Evolutionary conservation across 2,797 vertebrate species (phyloP).

Genomic region (Odontamblyopus rebecca): DNA sequence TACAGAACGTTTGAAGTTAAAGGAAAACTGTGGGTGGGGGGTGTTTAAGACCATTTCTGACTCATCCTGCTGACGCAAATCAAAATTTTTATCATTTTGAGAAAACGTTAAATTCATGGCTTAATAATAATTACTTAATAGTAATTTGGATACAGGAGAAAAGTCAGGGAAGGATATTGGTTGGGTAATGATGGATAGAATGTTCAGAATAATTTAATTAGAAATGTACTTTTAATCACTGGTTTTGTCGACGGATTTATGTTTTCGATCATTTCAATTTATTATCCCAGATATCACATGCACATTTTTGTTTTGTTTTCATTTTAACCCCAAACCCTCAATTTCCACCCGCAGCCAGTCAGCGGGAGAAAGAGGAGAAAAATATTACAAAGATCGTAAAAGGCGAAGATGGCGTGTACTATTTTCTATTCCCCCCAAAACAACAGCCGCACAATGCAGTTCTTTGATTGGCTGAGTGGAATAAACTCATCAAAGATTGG

Average conservation of each 20-base stretch:
- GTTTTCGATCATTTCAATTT: neutral
- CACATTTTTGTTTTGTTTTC: neutral
- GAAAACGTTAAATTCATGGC: neutral
- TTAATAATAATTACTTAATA: too few species aligned
- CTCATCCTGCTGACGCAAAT: slow-evolving; percentile 21
- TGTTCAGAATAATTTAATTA: too few species aligned
- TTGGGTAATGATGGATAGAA: too few species aligned
- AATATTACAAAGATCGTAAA: slow-evolving; percentile 9
- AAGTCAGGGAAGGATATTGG: too few species aligned
- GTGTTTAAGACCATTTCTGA: slow-evolving; percentile 26
- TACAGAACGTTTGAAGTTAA: neutral
- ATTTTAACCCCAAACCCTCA: neutral
- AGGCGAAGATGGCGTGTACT: slow-evolving; percentile 30
- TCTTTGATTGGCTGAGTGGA: slow-evolving; percentile 44
- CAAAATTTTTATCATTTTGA: neutral
- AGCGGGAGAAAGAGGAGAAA: slow-evolving; percentile 23
- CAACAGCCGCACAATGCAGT: accelerated
- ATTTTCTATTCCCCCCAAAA: slow-evolving; percentile 10
- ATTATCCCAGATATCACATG: neutral
- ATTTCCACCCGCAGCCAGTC: slow-evolving; percentile 1
- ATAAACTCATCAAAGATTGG: slow-evolving; percentile 36
- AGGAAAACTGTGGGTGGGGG: slow-evolving; percentile 42
- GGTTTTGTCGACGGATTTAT: neutral
- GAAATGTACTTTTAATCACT: neutral
- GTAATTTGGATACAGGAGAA: neutral